phyloP scores from a whole-genome alignment of 2,888 invertebrate species.

The Callyntrura guangdongensis region DNA sequence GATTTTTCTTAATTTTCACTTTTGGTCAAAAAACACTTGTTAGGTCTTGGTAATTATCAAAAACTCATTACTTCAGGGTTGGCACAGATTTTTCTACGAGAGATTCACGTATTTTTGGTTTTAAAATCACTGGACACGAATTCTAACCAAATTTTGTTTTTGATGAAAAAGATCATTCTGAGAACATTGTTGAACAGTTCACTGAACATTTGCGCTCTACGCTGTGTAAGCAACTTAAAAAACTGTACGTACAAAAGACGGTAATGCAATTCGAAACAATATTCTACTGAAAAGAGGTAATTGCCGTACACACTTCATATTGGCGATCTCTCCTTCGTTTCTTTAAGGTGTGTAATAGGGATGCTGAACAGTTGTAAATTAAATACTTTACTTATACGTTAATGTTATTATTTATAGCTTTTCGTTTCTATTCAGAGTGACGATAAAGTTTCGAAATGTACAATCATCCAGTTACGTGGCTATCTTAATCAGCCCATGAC shows the following conservation, averaged over 20 bases:
- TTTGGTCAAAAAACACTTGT: not conserved
- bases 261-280: not conserved
- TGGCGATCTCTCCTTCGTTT: not conserved
- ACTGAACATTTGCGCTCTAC: not conserved
- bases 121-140: slow-evolving; percentile 1
- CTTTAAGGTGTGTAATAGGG: not conserved
- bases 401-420: slow-evolving; percentile 24
- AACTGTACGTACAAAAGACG: slow-evolving; percentile 15
- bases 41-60: not conserved
- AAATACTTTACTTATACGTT: not conserved
- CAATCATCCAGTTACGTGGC: not conserved
- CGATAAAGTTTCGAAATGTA: slow-evolving; percentile 18
- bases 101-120: slow-evolving; percentile 14
- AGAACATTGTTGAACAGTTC: slow-evolving; percentile 22
- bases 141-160: not conserved
- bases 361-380: not conserved
- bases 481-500: slow-evolving; percentile 95
- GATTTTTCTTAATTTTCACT: not conserved
- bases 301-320: not conserved
- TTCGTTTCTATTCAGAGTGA: slow-evolving; percentile 28
- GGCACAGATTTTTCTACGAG: slow-evolving; percentile 41
- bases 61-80: not conserved
- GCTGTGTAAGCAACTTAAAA: slow-evolving; percentile 11
- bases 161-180: slow-evolving; percentile 12
- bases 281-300: not conserved